A percentile compares a stretch with the other conserved stretches of the same genome.
phyloP scores from a whole-genome alignment of 2,888 invertebrate genomes.

The Mylabris sibirica region DNA sequence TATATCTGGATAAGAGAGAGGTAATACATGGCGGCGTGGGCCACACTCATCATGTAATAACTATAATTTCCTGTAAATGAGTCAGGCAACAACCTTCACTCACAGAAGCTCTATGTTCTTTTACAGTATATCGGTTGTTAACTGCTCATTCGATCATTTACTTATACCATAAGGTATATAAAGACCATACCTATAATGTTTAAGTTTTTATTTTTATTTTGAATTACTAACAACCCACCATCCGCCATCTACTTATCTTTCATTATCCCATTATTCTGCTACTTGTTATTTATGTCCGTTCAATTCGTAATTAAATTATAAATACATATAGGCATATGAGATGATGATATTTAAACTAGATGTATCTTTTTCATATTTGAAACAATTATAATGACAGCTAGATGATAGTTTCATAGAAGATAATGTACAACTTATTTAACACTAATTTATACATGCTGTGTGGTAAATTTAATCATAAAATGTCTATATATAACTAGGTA shows the following conservation, averaged over 20 bases:
- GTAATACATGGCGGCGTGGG: conserved; percentile 52
- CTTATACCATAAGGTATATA: conserved; percentile 2
- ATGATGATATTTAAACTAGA: background rate
- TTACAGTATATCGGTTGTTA: conserved; percentile 28
- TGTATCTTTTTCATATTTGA: background rate
- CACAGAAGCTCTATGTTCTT: conserved; percentile 45
- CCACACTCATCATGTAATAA: conserved; percentile 47
- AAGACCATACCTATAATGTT: conserved; percentile 15
- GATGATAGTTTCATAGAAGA: background rate
- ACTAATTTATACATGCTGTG: background rate
- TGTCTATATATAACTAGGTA: background rate
- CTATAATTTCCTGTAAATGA: conserved; percentile 56
- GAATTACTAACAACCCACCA: conserved; percentile 27
- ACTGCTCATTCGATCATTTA: conserved; percentile 30
- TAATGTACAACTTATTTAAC: background rate
- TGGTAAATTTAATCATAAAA: background rate
- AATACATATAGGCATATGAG: background rate
- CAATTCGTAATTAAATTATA: conserved; percentile 30
- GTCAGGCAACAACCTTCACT: conserved; percentile 51
- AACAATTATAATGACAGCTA: background rate
- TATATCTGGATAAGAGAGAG: conserved; percentile 33
- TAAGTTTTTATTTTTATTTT: too few species aligned
- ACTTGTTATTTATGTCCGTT: conserved; percentile 33
- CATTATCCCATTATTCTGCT: conserved; percentile 35
- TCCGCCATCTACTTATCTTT: conserved; percentile 33